Evolutionary conservation across 2,797 vertebrate species (phyloP), one percentile per base, ranked within the genome.

Genomic region (Neomorphus geoffroyi): DNA sequence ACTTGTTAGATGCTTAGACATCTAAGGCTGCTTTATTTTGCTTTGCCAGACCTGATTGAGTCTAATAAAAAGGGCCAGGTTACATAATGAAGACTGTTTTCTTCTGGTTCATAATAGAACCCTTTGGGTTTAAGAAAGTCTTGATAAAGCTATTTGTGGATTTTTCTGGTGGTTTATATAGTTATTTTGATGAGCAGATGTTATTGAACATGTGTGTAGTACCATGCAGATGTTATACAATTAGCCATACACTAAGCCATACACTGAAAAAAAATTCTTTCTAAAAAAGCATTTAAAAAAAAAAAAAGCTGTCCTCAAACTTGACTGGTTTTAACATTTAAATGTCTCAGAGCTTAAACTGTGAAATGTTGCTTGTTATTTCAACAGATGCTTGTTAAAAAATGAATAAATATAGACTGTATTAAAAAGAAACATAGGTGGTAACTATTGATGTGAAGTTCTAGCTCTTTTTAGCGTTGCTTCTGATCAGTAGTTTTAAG

Each of bases 11-110:
- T 84, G 71, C 72, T 78, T 90, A 71, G 51, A 88, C 22, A 30
- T 85, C 53, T 88, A 90, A 72, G 62, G 75, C 77, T 82, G 75
- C 77, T 82, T 92, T 94, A 32, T 60, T 91, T 91, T 79, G 45
- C 15, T 88, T 56, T 79, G 67, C 41, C 54, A 93, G 79, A 82
- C 66, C 15, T 48, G 57, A 65, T n/a, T 23, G 72, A 82, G 39
- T 50, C 70, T 13, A 78, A 30, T 56, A 70, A 80, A 91, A 90
- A 83, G 24, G 22, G 32, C 45, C 67, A 48, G n/a, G 35, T 90
- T 92, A 64, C 51, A 53, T 62, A 90, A 94, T 30, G 46, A 91
- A 70, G 11, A 50, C 7, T 27, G 18, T 75, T 95, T 83, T 85
- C 37, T 82, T 90, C 56, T 92, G 35, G 90, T 88, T 84, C 21